Base-by-base conservation (phyloP, 2,113 vertebrate species). In the Sialia sialis region DNA sequence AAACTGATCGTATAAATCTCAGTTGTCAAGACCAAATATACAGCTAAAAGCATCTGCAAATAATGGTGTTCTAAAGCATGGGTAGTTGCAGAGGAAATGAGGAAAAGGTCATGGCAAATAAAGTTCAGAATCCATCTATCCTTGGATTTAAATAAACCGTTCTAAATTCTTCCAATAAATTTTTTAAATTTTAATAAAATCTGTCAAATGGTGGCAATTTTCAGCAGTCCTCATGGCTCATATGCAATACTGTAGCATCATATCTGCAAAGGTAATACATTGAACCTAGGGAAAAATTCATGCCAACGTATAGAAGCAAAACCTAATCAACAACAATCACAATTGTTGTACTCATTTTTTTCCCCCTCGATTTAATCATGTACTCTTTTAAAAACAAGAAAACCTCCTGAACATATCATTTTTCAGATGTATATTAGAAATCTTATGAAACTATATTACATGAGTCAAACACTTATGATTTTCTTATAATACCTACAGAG, bases 151-250 rank as follows among this genome's bases (percentile, higher is more conserved):
- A 79, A 82, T 62, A 75, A 88, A 75, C 30, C 43, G 6, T 39
- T 92, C 14, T 29, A 90, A 74, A 78, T 41, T 63, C 7, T n/a
- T 75, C 39, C 55, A 46, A 95, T 66, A 81, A 86, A 36, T 78
- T 69, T 67, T 88, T 12, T 90, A 68, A 86, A 32, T 66, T 89
- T 39, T 73, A 41, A 95, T 66, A 84, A 92, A 64, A 69, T 84
- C 26, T 84, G 22, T 88, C 82, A 93, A 59, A 77, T n/a, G 19
- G 17, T 49, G 74, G 30, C 11, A 80, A 49, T 77, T 78, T 93
- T 41, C 58, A 66, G n/a, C 10, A 89, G 22, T 70, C 62, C 10
- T 58, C 56, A 18, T 55, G 48, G 79, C 56, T 30, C 18, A 44
- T 22, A 55, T 19, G n/a, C 32, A 92, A 16, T 84, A 73, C 10